Base-by-base conservation (phyloP, 2,113 vertebrate genomes). In the Echinops telfairi region DNA sequence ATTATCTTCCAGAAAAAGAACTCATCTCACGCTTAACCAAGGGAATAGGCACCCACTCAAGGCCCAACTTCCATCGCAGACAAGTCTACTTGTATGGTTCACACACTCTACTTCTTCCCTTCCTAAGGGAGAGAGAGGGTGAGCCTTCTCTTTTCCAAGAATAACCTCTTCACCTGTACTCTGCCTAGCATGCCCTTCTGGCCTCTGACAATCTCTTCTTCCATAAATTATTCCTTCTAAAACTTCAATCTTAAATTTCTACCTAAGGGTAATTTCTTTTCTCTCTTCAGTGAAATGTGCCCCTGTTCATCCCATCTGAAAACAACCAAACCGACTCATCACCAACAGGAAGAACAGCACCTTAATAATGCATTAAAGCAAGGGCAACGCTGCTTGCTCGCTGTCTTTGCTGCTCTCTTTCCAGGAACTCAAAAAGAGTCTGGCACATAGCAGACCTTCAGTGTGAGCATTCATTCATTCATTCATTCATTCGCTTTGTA, bases 161-260 rank as follows among this genome's bases (percentile, higher is more conserved):
- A 83, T 76, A 64, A 75, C n/a, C 40, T 86, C 8, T 43, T 81
- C 80, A 81, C 23, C 76, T 86, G 57, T 40, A 57, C 57, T 94
- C 77, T 86, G 40, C 38, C 38, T 85, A 64, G 89, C n/a, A 43
- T 25, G 25, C 27, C 3, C 66, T 81, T 86, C 57, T 86, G 57
- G 4, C 40, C 23, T 81, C 47, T 62, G 47, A 27, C 40, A 90
- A 81, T 53, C 47, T 53, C 47, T 53, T 53, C 47, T 53, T 53
- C 47, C 47, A 53, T 53, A 10, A 53, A 53, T 53, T 53, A 53
- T 90, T 90, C 22, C 38, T 86, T 81, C n/a, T 40, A 20, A 82
- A 83, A 76, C 60, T 82, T 86, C 27, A 29, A 12, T 86, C 68
- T 76, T 86, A 86, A 90, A 94, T 29, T n/a, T 94, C 33, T 86